Evolutionary conservation across 2,113 vertebrate genomes (phyloP), one percentile per base, ranked within the genome.

Genomic region (Hepsetus odoe): DNA sequence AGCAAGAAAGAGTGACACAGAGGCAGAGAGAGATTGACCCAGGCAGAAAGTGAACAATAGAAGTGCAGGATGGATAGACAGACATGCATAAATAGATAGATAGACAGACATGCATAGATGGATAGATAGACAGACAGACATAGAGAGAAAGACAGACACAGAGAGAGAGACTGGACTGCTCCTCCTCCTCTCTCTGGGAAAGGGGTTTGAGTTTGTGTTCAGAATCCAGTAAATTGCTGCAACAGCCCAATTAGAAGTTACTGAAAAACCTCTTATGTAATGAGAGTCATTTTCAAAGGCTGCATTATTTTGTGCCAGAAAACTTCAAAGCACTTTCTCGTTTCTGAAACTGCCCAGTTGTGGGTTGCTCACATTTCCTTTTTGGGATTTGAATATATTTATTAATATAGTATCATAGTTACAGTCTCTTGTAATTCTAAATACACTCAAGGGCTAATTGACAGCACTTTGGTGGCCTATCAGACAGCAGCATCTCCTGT

Each of bases 231-330:
- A 68, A 22, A 72, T 69, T 85, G 79, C 84, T 84, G 85, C 85
- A 87, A 76, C 85, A 81, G 83, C 85, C 86, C 85, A 89, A 82
- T 90, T 88, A 86, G 85, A 85, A 80, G 73, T 81, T 84, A 74
- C 75, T 68, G 71, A 71, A 73, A 65, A 75, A 35, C 80, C 51
- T 65, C 73, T 90, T 89, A 86, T 70, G 64, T 88, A 87, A 89
- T 74, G 72, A 24, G 53, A 59, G 69, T 59, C 75, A 83, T 84
- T 83, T 82, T 84, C 69, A 66, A 55, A 80, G 82, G 89, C 75
- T 86, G 40, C 87, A 49, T 87, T 84, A 89, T 86, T 77, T 81
- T 72, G 73, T 87, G 87, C 85, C 82, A 91, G 83, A 74, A 77
- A 78, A 82, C 83, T 77, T 58, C 72, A 84, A 65, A 86, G 75